These are phyloP conservation scores for Leptonema lineaticorne DNA, from an alignment of 1,140 invertebrate species.

Conservation along the genomic window DNA sequence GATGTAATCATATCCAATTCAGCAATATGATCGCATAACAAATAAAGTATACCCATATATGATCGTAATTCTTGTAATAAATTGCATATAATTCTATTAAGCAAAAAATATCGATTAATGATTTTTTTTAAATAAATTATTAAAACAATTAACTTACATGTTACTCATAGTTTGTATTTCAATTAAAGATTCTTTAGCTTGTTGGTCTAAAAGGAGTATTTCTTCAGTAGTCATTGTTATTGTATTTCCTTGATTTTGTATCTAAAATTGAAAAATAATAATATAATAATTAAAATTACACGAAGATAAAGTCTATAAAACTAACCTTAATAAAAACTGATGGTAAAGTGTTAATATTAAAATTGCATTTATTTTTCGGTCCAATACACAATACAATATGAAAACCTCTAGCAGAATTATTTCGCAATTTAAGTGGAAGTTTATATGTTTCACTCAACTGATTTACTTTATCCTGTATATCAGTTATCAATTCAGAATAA, in stretches of 20 bases:
- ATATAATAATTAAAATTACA: not conserved
- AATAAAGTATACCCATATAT: conserved; percentile 74
- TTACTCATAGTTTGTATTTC: conserved; percentile 82
- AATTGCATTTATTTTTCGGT: conserved; percentile 49
- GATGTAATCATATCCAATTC: conserved; percentile 77
- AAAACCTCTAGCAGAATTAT: conserved; percentile 71
- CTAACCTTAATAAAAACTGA: conserved; percentile 66
- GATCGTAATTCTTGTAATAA: conserved; percentile 64
- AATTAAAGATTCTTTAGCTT: conserved; percentile 70
- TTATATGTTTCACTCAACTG: conserved; percentile 64
- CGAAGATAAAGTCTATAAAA: not conserved
- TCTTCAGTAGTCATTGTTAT: conserved; percentile 78
- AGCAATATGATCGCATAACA: conserved; percentile 76
- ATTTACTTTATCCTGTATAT: conserved; percentile 69
- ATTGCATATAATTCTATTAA: conserved; percentile 63
- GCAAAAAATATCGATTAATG: too few relatives aligned
- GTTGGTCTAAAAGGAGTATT: conserved; percentile 67
- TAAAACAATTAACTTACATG: conserved; percentile 59
- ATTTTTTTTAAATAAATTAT: too few relatives aligned
- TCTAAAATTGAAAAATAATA: conserved; percentile 52
- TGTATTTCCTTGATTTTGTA: conserved; percentile 61
- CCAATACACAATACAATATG: conserved; percentile 66
- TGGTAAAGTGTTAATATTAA: conserved; percentile 62
- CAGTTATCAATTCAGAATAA: conserved; percentile 76
- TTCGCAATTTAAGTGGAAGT: conserved; percentile 65